Conservation (phyloP, 2,797 vertebrate genomes). For the Xerus rutilus region DNA sequence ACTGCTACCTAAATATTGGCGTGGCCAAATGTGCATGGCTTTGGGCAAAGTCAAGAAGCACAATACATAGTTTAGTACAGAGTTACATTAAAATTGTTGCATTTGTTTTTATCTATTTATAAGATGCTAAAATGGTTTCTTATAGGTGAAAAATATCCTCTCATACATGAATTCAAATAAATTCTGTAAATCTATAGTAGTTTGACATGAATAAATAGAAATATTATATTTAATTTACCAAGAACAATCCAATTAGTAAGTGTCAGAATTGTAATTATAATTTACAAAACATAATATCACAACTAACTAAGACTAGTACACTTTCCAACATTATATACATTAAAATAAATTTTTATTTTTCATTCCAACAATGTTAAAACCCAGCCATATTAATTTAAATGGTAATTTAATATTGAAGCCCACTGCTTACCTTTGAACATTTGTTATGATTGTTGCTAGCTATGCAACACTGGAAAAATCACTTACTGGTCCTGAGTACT, state of each 20-base stretch:
- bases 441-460: too few relatives aligned
- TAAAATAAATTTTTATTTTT: slow-evolving; percentile 53
- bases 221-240: not conserved
- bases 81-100: not conserved
- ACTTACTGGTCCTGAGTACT: slow-evolving; percentile 26
- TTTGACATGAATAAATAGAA: not conserved
- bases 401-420: too few relatives aligned
- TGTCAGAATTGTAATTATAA: slow-evolving; percentile 61
- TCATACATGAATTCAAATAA: not conserved
- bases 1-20: slow-evolving; percentile 74
- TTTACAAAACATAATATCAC: not conserved
- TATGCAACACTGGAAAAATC: too few relatives aligned
- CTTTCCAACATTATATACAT: not conserved
- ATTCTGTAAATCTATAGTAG: not conserved
- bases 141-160: not conserved
- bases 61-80: not conserved
- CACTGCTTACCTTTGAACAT: too few relatives aligned
- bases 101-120: slow-evolving; percentile 42
- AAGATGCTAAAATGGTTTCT: not conserved
- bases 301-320: not conserved
- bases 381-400: slow-evolving; percentile 79
- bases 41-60: slow-evolving; percentile 65
- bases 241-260: not conserved
- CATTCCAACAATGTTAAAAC: slow-evolving; percentile 52
- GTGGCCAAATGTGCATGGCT: slow-evolving; percentile 61